Conservation (phyloP, 2,888 invertebrate species). For the Theretra japonica region DNA sequence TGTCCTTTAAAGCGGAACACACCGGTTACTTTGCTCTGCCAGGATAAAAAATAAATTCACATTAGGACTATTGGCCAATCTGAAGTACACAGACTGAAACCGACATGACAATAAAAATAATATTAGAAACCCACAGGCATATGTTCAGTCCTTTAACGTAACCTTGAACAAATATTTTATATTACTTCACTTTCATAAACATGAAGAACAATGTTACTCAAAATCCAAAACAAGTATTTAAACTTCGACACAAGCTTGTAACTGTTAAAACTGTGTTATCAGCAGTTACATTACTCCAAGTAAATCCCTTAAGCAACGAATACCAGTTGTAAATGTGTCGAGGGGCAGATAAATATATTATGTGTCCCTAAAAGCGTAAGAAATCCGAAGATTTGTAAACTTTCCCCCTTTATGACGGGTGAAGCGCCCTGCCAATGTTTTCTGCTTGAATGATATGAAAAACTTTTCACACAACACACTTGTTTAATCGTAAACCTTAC, state of each 20-base stretch:
- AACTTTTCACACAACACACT: conserved; percentile 60
- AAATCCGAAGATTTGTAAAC: conserved; percentile 83
- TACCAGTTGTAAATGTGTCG: conserved; percentile 78
- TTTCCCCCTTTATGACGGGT: conserved; percentile 82
- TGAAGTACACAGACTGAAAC: too few species aligned
- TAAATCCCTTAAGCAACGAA: conserved; percentile 72
- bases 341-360: conserved; percentile 83
- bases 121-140: too few species aligned
- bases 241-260: conserved; percentile 44
- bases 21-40: too few species aligned
- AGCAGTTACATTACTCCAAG: conserved; percentile 63
- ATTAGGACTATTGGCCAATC: too few species aligned
- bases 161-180: too few species aligned
- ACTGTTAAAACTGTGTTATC: conserved; percentile 58
- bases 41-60: too few species aligned
- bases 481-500: conserved; percentile 51
- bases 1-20: too few species aligned
- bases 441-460: conserved; percentile 78
- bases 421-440: conserved; percentile 77
- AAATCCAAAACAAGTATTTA: conserved; percentile 39
- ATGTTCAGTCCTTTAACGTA: too few species aligned
- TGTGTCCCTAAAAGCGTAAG: conserved; percentile 80
- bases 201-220: background rate
- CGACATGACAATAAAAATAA: too few species aligned
- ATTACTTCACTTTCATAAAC: background rate